Percentiles rank a stretch among this genome's conserved stretches.
Conservation (phyloP, 2,113 vertebrate genomes). For the Elachura formosa region DNA sequence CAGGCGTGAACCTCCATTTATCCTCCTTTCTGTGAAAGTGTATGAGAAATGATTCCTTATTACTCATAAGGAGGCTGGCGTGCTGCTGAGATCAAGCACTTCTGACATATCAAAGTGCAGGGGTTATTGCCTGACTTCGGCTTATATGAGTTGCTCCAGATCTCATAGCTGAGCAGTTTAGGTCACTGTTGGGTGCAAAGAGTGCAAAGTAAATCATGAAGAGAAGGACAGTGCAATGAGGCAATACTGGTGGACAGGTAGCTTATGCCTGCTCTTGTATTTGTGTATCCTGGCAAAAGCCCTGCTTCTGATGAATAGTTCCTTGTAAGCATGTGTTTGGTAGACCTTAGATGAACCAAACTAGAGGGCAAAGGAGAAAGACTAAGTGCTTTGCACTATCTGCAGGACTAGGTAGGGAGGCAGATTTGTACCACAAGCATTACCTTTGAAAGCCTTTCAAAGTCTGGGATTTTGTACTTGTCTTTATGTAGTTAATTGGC, state of each 20-base stretch:
- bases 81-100: background rate
- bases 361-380: background rate
- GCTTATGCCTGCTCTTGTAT: background rate
- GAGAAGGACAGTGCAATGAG: background rate
- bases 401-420: background rate
- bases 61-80: background rate
- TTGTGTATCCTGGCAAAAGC: background rate
- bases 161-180: background rate
- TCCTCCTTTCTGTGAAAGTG: background rate
- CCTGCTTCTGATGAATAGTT: background rate
- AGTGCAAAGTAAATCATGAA: background rate
- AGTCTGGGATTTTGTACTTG: background rate
- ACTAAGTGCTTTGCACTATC: background rate
- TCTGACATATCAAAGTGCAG: background rate
- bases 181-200: background rate
- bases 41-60: slow-evolving; percentile 13
- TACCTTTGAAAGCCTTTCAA: background rate
- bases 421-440: background rate
- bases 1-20: slow-evolving; percentile 29
- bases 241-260: background rate
- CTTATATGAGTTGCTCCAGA: background rate
- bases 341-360: background rate
- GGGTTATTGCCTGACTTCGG: background rate
- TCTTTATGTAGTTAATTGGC: background rate
- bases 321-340: background rate